Percentiles rank a stretch among this genome's conserved stretches.
phyloP scores from a whole-genome alignment of 2,797 vertebrate species.

The Sciurus carolinensis region DNA sequence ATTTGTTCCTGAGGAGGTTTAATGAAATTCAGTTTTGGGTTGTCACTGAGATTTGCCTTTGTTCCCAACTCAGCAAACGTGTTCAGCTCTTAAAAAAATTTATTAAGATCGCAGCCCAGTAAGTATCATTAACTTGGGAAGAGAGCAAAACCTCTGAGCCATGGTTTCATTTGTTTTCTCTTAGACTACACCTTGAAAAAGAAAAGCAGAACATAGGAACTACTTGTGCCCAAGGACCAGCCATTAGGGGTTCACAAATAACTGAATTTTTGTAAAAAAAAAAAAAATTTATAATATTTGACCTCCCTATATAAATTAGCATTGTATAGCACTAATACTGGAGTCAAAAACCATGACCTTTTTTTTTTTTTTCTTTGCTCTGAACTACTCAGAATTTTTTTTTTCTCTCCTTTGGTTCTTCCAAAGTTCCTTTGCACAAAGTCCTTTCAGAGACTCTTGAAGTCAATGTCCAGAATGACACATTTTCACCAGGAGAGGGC shows the following conservation, averaged over 20 bases:
- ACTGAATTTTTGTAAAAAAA: neutral
- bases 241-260: neutral
- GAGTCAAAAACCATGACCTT: neutral
- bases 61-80: constrained; percentile 97
- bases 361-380: neutral
- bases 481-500: constrained; percentile 89
- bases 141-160: neutral
- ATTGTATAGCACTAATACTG: neutral
- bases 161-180: constrained; percentile 63
- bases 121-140: constrained; percentile 87
- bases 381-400: neutral
- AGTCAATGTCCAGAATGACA: neutral
- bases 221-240: neutral
- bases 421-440: constrained; percentile 31
- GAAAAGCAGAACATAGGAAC: neutral
- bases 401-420: neutral
- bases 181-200: constrained; percentile 1
- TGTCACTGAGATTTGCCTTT: constrained; percentile 97
- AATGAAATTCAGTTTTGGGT: constrained; percentile 99
- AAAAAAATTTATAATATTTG: neutral
- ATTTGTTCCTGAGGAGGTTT: constrained; percentile 98
- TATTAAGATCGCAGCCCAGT: constrained; percentile 99
- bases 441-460: neutral
- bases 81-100: constrained; percentile 99
- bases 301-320: neutral